Base-by-base conservation (phyloP, 2,113 vertebrate genomes). In the Egretta garzetta region DNA sequence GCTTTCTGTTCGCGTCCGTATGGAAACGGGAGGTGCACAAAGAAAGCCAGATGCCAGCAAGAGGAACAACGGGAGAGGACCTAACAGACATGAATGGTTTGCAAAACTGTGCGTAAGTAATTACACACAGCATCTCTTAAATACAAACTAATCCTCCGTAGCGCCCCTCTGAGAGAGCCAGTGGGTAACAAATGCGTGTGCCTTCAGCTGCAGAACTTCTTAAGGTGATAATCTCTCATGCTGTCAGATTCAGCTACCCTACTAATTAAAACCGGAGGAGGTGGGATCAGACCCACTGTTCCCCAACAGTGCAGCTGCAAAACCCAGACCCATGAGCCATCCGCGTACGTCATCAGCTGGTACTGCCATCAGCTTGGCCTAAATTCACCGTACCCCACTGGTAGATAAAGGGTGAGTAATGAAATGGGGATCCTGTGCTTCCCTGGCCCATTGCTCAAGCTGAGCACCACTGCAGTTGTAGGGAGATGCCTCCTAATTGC, bases 151-250 rank as follows among this genome's bases (percentile, higher is more conserved):
- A 73, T 73, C 75, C 75, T 76, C 80, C 1, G 0, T 1, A 58
- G 45, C 30, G 26, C 9, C 50, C 74, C 62, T 86, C 71, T 23
- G 79, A 95, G 75, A 76, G 30, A 70, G 35, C 22, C 26, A 53
- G n/a, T 0, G 5, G 68, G 83, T 56, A 80, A 80, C 50, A 73
- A 92, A 62, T 10, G 4, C 0, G 0, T 45, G 22, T 79, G 35
- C 30, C 80, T 86, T 83, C 75, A 73, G 74, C 72, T 80, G 63
- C 28, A 74, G 94, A 53, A 58, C 63, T 89, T 89, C 77, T 55
- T 56, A 58, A 88, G 43, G 32, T 81, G 47, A 12, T 86, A 45
- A 84, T 81, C 88, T 71, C 79, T 73, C 82, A 49, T 33, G 67
- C 50, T 88, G 55, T n/a, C 68, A 84, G n/a, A 41, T 74, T 84